Percentiles rank a stretch among this genome's conserved stretches.
phyloP scores from a whole-genome alignment of 2,113 vertebrate species.

The Chionodraco myersi region DNA sequence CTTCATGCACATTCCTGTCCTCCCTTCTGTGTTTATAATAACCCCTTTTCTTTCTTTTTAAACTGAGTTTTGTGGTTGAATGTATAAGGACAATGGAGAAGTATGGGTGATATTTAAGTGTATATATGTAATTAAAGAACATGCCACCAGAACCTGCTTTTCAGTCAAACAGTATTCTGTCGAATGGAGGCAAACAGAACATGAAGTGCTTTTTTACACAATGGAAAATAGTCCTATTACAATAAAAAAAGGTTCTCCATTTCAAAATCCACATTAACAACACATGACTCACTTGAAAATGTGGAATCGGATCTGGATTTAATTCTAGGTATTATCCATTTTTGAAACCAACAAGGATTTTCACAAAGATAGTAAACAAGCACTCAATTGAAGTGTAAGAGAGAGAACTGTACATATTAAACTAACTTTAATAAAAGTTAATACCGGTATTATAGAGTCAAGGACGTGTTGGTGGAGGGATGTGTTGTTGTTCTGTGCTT shows the following conservation, averaged over 20 bases:
- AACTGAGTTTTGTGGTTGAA: constrained; percentile 24
- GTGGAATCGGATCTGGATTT: not conserved
- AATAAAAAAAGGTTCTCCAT: constrained; percentile 1
- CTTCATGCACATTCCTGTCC: constrained; percentile 2
- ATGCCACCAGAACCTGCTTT: not conserved
- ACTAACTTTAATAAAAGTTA: constrained; percentile 17
- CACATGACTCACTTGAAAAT: not conserved
- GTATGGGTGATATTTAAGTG: constrained; percentile 20
- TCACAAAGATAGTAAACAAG: not conserved
- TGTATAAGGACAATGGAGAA: constrained; percentile 24
- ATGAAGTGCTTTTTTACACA: not conserved
- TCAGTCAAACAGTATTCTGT: not conserved
- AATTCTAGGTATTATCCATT: not conserved
- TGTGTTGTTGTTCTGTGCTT: constrained; percentile 36
- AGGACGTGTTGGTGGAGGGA: constrained; percentile 1
- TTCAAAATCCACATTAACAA: not conserved
- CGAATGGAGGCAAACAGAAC: not conserved
- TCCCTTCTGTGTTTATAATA: not conserved
- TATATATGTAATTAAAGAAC: constrained; percentile 36
- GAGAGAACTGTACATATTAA: constrained; percentile 26
- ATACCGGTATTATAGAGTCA: constrained; percentile 6
- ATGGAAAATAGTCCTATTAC: not conserved
- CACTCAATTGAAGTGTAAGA: not conserved
- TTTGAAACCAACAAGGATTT: constrained; percentile 3
- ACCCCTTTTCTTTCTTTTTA: not conserved